Percentiles rank a stretch among this genome's conserved stretches.
These are phyloP conservation scores for Tyto alba DNA, from an alignment of 2,113 vertebrate species.

Conservation along the genomic window DNA sequence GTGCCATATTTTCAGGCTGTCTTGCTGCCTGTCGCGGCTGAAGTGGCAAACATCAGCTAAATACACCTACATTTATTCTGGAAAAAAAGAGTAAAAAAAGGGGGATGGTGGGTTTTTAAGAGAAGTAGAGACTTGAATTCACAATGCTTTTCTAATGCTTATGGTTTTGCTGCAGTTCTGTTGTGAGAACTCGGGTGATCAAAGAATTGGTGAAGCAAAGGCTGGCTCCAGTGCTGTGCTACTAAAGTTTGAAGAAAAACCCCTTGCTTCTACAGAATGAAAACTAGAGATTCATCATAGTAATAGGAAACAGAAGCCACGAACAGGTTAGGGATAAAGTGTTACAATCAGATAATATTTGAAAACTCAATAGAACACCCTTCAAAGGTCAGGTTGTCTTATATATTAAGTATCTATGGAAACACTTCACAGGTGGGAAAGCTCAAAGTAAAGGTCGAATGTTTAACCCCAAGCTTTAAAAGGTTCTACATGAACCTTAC, in stretches of 20 bases:
- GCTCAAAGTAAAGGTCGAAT: conserved; percentile 1
- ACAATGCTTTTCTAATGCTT: background rate
- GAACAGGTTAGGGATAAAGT: background rate
- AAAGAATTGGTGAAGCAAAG: background rate
- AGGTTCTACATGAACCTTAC: background rate
- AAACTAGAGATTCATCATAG: background rate
- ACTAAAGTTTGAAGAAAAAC: background rate
- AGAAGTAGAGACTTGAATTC: background rate
- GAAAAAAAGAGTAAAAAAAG: background rate
- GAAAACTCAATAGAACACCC: background rate
- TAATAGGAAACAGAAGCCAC: background rate
- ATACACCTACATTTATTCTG: background rate
- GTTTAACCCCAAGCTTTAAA: background rate
- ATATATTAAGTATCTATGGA: background rate
- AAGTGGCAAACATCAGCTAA: background rate
- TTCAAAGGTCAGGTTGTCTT: conserved; percentile 5
- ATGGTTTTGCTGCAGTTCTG: background rate
- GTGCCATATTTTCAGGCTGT: background rate
- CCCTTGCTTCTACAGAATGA: background rate
- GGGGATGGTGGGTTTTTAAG: rapidly evolving
- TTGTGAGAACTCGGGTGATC: background rate
- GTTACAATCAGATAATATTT: background rate
- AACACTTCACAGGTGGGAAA: background rate
- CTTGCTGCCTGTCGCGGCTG: background rate
- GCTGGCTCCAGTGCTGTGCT: background rate